Percentiles rank a stretch among this genome's conserved stretches.
These are phyloP conservation scores for Schlechtendalia chinensis DNA, from an alignment of 1,140 invertebrate species.

Conservation along the genomic window DNA sequence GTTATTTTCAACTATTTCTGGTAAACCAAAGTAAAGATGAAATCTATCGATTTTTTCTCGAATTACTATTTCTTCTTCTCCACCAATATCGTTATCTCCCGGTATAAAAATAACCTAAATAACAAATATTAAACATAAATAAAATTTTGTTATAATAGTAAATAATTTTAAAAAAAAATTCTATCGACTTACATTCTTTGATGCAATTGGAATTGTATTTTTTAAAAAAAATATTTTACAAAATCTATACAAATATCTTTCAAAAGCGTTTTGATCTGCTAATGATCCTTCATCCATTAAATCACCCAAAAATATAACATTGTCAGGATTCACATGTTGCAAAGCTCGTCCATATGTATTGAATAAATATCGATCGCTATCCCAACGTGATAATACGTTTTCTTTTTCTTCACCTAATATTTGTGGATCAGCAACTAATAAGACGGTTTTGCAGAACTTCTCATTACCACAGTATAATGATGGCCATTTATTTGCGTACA, in stretches of 20 bases:
- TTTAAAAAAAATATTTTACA: conserved; percentile 64
- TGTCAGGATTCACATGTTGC: conserved; percentile 73
- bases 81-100: conserved; percentile 94
- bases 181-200: conserved; percentile 24
- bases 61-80: conserved; percentile 75
- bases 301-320: conserved; percentile 88
- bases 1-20: conserved; percentile 64
- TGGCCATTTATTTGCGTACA: conserved; percentile 53
- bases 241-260: conserved; percentile 69
- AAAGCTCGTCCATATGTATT: conserved; percentile 75
- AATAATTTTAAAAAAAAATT: neutral
- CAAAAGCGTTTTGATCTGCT: conserved; percentile 67
- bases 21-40: conserved; percentile 71
- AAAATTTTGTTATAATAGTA: neutral
- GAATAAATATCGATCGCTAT: conserved; percentile 80
- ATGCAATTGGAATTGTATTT: conserved; percentile 53
- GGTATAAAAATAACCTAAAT: conserved; percentile 80
- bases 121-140: conserved; percentile 1
- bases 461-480: conserved; percentile 51
- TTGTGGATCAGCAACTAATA: conserved; percentile 91
- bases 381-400: conserved; percentile 67
- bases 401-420: conserved; percentile 77
- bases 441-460: conserved; percentile 57
- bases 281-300: conserved; percentile 88
- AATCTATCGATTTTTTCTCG: conserved; percentile 74